Evolutionary conservation across 2,797 vertebrate genomes (phyloP), one percentile per base, ranked within the genome.

Genomic region (Botia almorhae): DNA sequence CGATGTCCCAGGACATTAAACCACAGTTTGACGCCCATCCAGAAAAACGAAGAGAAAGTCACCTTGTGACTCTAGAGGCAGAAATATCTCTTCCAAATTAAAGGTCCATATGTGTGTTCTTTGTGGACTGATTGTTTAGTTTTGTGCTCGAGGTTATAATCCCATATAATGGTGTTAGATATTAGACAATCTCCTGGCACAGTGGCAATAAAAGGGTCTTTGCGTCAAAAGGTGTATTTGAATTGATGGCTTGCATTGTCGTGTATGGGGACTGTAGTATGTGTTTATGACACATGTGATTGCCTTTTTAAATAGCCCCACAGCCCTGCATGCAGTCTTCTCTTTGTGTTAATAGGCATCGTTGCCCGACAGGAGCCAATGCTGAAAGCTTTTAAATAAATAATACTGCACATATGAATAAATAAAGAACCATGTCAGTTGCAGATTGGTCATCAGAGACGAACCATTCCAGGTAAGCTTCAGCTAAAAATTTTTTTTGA

Each of bases 321-420:
- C 14, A 81, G 71, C 81, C 26, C 56, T 5, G 33, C n/a, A 46
- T 48, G 39, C 55, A 60, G 43, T 77, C 50, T 39, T n/a, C 58
- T 65, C 21, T 70, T 81, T 81, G 71, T 69, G 72, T 74, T 81
- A 82, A 67, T 67, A 74, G 65, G 80, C 46, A 36, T 64, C 69
- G 64, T 76, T 64, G 70, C 69, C 74, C 43, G 36, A 72, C 68
- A 74, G 53, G 48, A 77, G 68, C 39, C 74, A 2, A 63, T 8
- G 10, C 33, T 70, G 80, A 83, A 67, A 72, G 73, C 21, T 29
- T 69, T 39, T 85, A 72, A 85, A 87, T 87, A 84, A 87, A 73
- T 85, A 74, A 85, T 81, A 79, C 60, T 75, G 16, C 13, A 33
- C 26, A 76, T 76, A 87, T 87, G 60, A 87, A 87, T 87, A 85